These are phyloP conservation scores for Crotophaga sulcirostris DNA, from an alignment of 2,113 vertebrate genomes.

Conservation along the genomic window DNA sequence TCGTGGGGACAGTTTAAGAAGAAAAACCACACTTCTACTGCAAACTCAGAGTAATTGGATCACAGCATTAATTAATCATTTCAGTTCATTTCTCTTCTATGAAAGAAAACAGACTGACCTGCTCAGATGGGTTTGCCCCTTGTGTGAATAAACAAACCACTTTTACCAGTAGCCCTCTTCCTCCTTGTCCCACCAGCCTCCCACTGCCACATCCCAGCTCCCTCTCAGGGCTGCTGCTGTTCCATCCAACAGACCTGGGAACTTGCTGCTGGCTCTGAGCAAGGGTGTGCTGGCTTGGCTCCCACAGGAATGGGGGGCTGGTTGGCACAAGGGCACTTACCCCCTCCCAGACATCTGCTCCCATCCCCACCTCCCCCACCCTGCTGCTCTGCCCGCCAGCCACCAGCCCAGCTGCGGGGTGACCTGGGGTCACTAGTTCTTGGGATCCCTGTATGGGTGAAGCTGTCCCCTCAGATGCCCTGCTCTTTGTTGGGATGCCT, in stretches of 20 bases:
- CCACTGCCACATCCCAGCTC: not conserved
- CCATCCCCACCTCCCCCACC: not conserved
- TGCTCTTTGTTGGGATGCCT: not conserved
- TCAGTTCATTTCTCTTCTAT: conserved; percentile 22
- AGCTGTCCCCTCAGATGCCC: not conserved
- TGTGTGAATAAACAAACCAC: not conserved
- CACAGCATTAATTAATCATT: conserved; percentile 52
- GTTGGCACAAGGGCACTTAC: not conserved
- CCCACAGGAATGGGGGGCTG: not conserved
- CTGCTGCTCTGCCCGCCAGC: not conserved
- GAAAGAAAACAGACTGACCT: conserved; percentile 30
- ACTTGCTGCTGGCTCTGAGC: not conserved
- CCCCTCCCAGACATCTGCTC: not conserved
- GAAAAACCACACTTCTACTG: conserved; percentile 23
- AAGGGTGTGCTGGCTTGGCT: fast-evolving
- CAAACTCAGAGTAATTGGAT: conserved; percentile 50
- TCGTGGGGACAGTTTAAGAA: conserved; percentile 19
- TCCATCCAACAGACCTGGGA: fast-evolving
- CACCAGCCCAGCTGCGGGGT: fast-evolving
- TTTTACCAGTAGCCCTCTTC: not conserved
- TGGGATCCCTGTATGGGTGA: not conserved
- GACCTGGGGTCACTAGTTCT: fast-evolving
- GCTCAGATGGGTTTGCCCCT: not conserved
- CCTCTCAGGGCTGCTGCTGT: fast-evolving
- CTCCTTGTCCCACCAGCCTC: not conserved